Evolutionary conservation across 2,113 vertebrate genomes (phyloP), one percentile per base, ranked within the genome.

Genomic region (Xiphorhynchus elegans): DNA sequence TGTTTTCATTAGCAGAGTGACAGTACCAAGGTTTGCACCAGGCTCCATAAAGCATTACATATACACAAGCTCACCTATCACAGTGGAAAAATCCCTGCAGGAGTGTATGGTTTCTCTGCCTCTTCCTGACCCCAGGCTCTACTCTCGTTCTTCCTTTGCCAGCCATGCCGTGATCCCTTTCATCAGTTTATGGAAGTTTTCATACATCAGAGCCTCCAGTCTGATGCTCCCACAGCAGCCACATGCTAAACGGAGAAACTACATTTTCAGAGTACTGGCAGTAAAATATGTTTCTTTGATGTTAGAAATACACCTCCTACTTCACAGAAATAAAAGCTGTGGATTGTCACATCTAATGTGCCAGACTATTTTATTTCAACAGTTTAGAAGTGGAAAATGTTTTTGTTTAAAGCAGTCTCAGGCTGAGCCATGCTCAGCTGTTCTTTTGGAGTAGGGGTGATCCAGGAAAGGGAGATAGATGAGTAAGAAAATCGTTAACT

Each of bases 281-380:
- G 66, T 81, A 80, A 87, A 90, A 92, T 81, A 76, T 39, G 50
- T 72, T 89, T 93, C 73, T 52, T 95, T 90, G 85, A 55, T 92
- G 93, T 88, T 94, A 74, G 91, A 86, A 89, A 91, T 62, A 95
- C 86, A 93, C 95, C 89, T 93, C 95, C 93, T 81, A 90, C 94
- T 93, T 93, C 76, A 78, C 86, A 91, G 91, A 89, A 94, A 78
- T 90, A 87, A 89, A 95, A 92, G 37, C 86, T 94, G 94, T 92
- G 64, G 81, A 64, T 52, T 84, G 39, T 93, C 93, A 91, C 64
- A 91, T 88, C 53, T 81, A 92, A 95, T 6, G 13, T 92, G 96
- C 68, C 96, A 97, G 95, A 92, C 94, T 87, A 18, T 70, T 92
- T 92, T 93, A 94, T 96, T 96, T 81, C 83, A 95, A 75, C 64